A percentile compares a stretch with the other conserved stretches of the same genome.
phyloP scores from a whole-genome alignment of 1,140 invertebrate species.

The Drosophila quadrilineata region DNA sequence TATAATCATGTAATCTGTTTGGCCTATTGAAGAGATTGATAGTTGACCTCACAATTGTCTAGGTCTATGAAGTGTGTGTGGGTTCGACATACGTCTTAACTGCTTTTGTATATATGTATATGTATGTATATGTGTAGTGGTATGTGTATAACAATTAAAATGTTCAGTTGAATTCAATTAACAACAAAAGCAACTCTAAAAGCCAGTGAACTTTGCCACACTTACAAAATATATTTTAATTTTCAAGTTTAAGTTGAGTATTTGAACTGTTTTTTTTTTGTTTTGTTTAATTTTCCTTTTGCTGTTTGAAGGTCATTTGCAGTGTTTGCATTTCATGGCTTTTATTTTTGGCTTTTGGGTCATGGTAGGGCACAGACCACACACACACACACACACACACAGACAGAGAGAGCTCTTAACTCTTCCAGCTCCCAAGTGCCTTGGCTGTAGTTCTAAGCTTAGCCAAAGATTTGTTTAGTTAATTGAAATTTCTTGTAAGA shows the following conservation, averaged over 20 bases:
- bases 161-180: slow-evolving; percentile 14
- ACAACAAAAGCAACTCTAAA: slow-evolving; percentile 15
- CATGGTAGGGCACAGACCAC: too few relatives aligned
- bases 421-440: too few relatives aligned
- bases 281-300: too few relatives aligned
- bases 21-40: too few relatives aligned
- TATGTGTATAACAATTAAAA: slow-evolving; percentile 48
- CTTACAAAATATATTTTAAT: slow-evolving; percentile 52
- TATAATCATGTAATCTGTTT: too few relatives aligned
- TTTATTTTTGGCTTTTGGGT: too few relatives aligned
- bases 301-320: slow-evolving; percentile 60
- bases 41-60: too few relatives aligned
- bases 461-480: too few relatives aligned
- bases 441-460: too few relatives aligned
- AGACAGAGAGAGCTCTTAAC: too few relatives aligned
- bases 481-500: too few relatives aligned
- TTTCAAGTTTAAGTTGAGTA: slow-evolving; percentile 48
- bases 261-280: slow-evolving; percentile 65
- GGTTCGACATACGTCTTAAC: neutral
- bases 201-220: slow-evolving; percentile 54
- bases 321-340: slow-evolving; percentile 41
- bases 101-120: neutral
- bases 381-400: too few relatives aligned
- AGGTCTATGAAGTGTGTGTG: slow-evolving; percentile 40
- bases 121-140: slow-evolving; percentile 46